phyloP scores from a whole-genome alignment of 2,888 invertebrate genomes.

The Melolontha melolontha region DNA sequence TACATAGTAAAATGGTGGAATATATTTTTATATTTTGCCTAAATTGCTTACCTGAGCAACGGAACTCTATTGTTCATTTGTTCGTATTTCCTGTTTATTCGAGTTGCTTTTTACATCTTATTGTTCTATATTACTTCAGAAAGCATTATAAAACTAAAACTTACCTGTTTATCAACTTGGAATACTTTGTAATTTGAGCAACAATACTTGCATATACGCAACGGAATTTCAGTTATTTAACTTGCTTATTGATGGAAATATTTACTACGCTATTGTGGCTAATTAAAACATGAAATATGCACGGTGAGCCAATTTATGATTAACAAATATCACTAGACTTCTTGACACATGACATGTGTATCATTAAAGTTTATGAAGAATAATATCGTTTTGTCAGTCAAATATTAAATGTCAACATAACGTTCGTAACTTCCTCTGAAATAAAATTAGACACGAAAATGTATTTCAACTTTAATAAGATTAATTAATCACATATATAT shows the following conservation, averaged over 20 bases:
- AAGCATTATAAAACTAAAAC: slow-evolving; percentile 20
- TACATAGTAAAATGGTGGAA: background rate
- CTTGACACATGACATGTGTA: too few relatives aligned
- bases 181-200: background rate
- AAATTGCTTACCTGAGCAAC: slow-evolving; percentile 6
- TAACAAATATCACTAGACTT: too few relatives aligned
- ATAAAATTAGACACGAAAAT: too few relatives aligned
- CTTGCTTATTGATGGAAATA: background rate
- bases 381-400: too few relatives aligned
- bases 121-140: slow-evolving; percentile 10
- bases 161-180: background rate
- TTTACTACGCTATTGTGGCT: slow-evolving; percentile 1
- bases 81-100: background rate
- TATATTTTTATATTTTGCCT: slow-evolving; percentile 18
- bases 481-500: too few relatives aligned
- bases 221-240: background rate
- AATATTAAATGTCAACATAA: too few relatives aligned
- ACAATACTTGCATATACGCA: background rate
- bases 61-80: slow-evolving; percentile 17
- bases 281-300: slow-evolving; percentile 15
- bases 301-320: background rate
- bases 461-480: too few relatives aligned
- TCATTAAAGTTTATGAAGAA: too few relatives aligned
- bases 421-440: too few relatives aligned
- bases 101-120: background rate